These are phyloP conservation scores for Ranitomeya imitator DNA, from an alignment of 2,113 vertebrate species.

Conservation along the genomic window DNA sequence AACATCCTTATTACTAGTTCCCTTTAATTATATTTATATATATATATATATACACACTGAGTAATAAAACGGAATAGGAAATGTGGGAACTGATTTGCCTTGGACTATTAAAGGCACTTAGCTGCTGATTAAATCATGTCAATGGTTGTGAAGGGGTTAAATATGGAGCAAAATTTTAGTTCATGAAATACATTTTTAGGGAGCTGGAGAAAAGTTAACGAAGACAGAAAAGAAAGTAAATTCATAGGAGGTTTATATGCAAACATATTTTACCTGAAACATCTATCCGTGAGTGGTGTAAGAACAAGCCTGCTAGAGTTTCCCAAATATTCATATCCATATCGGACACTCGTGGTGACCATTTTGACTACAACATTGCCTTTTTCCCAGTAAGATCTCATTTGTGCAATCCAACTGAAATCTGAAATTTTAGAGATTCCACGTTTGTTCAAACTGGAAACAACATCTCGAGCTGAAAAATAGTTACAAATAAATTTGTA, in stretches of 20 bases:
- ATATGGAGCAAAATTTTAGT: neutral
- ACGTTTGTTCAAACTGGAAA: slow-evolving; percentile 38
- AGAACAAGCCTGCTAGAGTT: slow-evolving; percentile 53
- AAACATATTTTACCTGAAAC: slow-evolving; percentile 12
- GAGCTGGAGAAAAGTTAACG: neutral
- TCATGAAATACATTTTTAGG: too few species aligned
- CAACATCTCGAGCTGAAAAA: slow-evolving; percentile 58
- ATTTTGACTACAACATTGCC: slow-evolving; percentile 52
- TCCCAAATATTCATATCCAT: slow-evolving; percentile 61
- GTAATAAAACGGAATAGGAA: too few species aligned
- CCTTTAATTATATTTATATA: too few species aligned
- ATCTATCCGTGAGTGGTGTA: neutral
- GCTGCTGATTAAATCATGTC: too few species aligned
- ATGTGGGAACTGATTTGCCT: too few species aligned
- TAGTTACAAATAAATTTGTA: neutral
- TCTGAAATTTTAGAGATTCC: slow-evolving; percentile 40
- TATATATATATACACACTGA: too few species aligned
- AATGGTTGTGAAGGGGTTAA: neutral
- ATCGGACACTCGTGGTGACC: slow-evolving; percentile 57
- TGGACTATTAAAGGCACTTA: too few species aligned
- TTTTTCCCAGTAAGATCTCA: slow-evolving; percentile 60
- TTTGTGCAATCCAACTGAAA: slow-evolving; percentile 60
- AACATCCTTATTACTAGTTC: too few species aligned
- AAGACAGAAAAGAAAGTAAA: neutral
- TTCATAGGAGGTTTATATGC: neutral